Evolutionary conservation across 2,797 vertebrate species (phyloP), one percentile per base, ranked within the genome.

Genomic region (Clarias platycephalus): DNA sequence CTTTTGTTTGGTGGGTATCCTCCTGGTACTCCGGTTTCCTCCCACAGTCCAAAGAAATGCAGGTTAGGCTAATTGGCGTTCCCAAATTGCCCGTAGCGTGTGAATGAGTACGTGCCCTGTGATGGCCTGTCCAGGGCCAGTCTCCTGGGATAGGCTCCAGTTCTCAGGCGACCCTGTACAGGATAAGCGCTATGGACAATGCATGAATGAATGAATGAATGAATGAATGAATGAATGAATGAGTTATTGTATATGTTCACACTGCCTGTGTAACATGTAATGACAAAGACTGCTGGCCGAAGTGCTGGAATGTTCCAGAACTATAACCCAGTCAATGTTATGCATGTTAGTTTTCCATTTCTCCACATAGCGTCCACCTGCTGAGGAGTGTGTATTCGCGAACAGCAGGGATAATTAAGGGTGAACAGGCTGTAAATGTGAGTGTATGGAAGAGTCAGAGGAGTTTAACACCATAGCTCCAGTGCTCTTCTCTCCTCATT

Each of bases 361-460:
- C 58, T 10, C 20, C 74, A 40, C 77, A 64, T 26, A 44, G 77
- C 1, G 8, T 49, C 60, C 37, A 80, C 60, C 60, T 80, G 77
- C 60, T 49, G 40, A 49, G 40, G 13, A 24, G 44, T 80, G 77
- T 20, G 37, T 28, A 20, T 80, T 64, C 20, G 60, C 20, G 60
- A 80, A 80, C 77, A 80, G 60, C 24, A 64, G 77, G 37, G 77
- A 64, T 80, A 80, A 64, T 49, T 64, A 80, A 18, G 77, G 77
- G 77, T 80, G 37, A 80, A 49, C 60, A 80, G 77, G 40, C 24
- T 60, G 60, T 10, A 53, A 63, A 24, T 49, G 67, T 63, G 76
- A 18, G n/a, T 60, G 13, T 80, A 60, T 84, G 67, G 57, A 72
- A 55, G 31, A 55, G 55, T 80, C 40, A 34, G 28, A 44, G 18